phyloP scores from a whole-genome alignment of 2,113 vertebrate genomes.

The Gnathonemus echidnorhynchus region DNA sequence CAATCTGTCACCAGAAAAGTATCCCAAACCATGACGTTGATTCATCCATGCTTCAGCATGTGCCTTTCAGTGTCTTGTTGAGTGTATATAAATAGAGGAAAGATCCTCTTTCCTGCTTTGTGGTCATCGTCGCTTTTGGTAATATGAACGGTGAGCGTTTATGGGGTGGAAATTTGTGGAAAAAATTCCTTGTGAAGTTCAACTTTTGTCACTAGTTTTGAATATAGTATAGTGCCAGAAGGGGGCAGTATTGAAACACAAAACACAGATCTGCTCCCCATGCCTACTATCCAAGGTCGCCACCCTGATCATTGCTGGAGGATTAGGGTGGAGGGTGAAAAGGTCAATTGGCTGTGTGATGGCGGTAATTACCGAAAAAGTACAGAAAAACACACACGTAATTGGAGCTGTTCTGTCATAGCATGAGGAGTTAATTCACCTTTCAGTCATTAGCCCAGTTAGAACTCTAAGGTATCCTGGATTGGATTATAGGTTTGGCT shows the following conservation, averaged over 20 bases:
- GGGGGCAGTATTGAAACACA: neutral
- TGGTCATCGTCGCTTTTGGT: neutral
- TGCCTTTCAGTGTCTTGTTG: neutral
- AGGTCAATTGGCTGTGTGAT: neutral
- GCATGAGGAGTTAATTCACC: neutral
- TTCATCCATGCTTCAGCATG: neutral
- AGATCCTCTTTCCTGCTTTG: neutral
- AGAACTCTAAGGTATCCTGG: neutral
- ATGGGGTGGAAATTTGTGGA: neutral
- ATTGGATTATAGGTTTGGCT: neutral
- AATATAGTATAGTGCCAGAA: neutral
- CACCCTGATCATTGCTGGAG: neutral
- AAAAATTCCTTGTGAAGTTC: neutral
- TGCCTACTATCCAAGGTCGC: neutral
- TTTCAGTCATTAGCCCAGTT: neutral
- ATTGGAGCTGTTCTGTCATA: neutral
- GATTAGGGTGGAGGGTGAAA: neutral
- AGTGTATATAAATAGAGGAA: neutral
- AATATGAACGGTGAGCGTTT: neutral
- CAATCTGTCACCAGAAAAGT: neutral
- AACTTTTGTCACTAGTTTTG: neutral
- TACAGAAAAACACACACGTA: neutral
- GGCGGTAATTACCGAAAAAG: neutral
- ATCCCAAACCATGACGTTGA: neutral
- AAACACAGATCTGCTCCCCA: neutral